These are phyloP conservation scores for Strigops habroptila DNA, from an alignment of 2,113 vertebrate genomes.

Conservation along the genomic window DNA sequence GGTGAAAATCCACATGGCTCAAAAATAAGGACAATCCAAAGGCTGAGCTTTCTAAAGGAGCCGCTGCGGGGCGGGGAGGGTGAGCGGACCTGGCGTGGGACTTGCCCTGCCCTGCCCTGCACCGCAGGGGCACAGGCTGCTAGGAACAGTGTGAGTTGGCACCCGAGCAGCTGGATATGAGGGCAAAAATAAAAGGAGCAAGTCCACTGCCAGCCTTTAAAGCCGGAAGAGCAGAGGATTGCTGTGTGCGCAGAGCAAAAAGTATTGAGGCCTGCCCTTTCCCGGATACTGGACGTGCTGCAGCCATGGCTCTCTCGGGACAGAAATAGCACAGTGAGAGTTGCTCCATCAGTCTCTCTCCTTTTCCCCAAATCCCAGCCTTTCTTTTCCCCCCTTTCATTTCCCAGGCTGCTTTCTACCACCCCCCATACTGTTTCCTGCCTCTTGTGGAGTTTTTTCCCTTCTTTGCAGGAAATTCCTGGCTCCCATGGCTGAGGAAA, in stretches of 20 bases:
- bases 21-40: not conserved
- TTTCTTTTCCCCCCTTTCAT: not conserved
- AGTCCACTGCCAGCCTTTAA: not conserved
- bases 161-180: not conserved
- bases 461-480: not conserved
- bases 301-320: not conserved
- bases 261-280: not conserved
- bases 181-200: not conserved
- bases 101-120: not conserved
- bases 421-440: not conserved
- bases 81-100: fast-evolving
- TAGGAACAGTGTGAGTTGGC: not conserved
- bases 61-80: not conserved
- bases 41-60: not conserved
- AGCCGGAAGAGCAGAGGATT: not conserved
- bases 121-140: not conserved
- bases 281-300: not conserved
- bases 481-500: not conserved
- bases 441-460: not conserved
- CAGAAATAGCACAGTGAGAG: not conserved
- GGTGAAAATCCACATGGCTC: not conserved
- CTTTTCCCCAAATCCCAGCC: not conserved
- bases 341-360: not conserved
- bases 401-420: not conserved
- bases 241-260: not conserved